Percentiles rank a stretch among this genome's conserved stretches.
Evolutionary conservation across 2,113 vertebrate species (phyloP).

Genomic region (Echinops telfairi): DNA sequence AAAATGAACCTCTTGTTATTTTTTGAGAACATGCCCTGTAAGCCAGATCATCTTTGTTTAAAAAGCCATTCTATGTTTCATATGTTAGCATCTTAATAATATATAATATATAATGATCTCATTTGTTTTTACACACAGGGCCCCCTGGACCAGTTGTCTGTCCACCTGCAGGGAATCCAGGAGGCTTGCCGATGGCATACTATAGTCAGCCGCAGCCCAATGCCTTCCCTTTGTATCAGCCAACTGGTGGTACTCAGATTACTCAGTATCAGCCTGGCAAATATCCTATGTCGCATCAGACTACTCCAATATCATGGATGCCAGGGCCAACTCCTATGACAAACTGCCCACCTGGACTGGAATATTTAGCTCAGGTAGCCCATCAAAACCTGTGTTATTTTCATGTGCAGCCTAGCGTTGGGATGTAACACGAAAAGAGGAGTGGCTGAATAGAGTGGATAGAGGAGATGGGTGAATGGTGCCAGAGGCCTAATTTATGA

Average conservation of each 20-base stretch:
- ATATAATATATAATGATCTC: background rate
- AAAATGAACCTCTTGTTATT: background rate
- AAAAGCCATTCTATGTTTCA: background rate
- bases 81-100: background rate
- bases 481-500: background rate
- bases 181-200: constrained; percentile 39
- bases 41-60: background rate
- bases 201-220: constrained; percentile 10
- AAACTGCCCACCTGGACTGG: constrained; percentile 79
- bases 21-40: background rate
- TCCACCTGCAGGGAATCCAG: background rate
- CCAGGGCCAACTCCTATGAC: constrained; percentile 47
- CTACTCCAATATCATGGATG: constrained; percentile 49
- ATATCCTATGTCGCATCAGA: background rate
- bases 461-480: background rate
- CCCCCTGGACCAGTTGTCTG: background rate
- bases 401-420: background rate
- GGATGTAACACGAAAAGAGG: background rate
- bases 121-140: constrained; percentile 67
- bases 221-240: constrained; percentile 20
- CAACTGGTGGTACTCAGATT: background rate
- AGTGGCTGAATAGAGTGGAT: background rate
- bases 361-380: constrained; percentile 80
- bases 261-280: constrained; percentile 77
- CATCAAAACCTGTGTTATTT: background rate